A percentile compares a stretch with the other conserved stretches of the same genome.
These are phyloP conservation scores for Pyrocoelia pectoralis DNA, from an alignment of 2,888 invertebrate genomes.

Conservation along the genomic window DNA sequence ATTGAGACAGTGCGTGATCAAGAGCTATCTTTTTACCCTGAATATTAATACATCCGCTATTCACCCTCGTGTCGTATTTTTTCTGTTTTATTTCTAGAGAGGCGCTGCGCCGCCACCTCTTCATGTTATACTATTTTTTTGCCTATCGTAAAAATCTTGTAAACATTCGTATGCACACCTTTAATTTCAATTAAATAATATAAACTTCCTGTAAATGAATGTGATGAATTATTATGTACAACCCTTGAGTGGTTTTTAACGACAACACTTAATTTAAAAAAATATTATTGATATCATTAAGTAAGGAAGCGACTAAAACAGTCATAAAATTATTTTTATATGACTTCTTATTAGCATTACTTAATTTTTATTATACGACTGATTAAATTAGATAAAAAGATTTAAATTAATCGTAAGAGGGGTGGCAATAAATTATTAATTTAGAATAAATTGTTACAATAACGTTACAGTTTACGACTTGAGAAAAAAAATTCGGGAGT, in stretches of 20 bases:
- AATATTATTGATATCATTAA: background rate
- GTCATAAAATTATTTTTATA: slow-evolving; percentile 1
- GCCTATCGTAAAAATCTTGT: too few relatives aligned
- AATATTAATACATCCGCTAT: slow-evolving; percentile 5
- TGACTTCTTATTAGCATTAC: background rate
- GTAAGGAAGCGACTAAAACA: background rate
- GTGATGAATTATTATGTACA: background rate
- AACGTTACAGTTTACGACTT: too few relatives aligned
- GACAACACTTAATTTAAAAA: background rate
- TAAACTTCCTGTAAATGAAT: too few relatives aligned
- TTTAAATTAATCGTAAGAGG: background rate
- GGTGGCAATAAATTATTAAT: background rate
- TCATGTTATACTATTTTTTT: background rate
- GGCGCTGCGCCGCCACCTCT: slow-evolving; percentile 12
- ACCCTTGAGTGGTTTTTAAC: too few relatives aligned
- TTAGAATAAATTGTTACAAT: too few relatives aligned
- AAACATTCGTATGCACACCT: too few relatives aligned
- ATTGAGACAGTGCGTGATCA: slow-evolving; percentile 22
- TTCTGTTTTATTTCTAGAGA: slow-evolving; percentile 16
- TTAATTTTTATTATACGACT: background rate
- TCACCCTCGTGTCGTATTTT: slow-evolving; percentile 14
- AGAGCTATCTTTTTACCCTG: slow-evolving; percentile 17
- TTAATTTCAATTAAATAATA: too few relatives aligned
- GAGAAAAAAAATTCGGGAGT: too few relatives aligned
- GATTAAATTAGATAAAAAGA: background rate